Percentiles rank a stretch among this genome's conserved stretches.
phyloP scores from a whole-genome alignment of 2,113 vertebrate species.

The Alectura lathami region DNA sequence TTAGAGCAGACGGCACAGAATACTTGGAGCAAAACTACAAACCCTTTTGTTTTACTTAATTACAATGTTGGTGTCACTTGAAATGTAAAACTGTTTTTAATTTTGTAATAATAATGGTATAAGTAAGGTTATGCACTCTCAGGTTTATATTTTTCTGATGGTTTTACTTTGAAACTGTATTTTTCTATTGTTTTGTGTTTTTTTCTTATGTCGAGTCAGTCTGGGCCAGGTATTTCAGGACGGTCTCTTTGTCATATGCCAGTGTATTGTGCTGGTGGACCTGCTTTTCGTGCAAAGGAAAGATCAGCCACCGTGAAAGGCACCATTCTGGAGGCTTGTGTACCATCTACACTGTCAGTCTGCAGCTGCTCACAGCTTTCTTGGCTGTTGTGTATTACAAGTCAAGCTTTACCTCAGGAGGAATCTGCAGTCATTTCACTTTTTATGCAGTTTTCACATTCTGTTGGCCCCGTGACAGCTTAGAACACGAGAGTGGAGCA shows the following conservation, averaged over 20 bases:
- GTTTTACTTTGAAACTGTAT: constrained; percentile 40
- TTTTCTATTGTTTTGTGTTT: not conserved
- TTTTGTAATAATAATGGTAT: constrained; percentile 59
- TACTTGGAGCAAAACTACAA: constrained; percentile 72
- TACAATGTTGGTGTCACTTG: constrained; percentile 66
- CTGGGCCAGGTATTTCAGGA: not conserved
- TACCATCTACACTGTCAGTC: not conserved
- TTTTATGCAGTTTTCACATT: rapidly evolving
- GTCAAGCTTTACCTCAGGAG: not conserved
- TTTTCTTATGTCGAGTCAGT: not conserved
- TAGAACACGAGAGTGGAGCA: not conserved
- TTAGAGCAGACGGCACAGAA: constrained; percentile 67
- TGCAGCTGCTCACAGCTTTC: not conserved
- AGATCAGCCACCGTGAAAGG: not conserved
- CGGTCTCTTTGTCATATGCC: constrained; percentile 19
- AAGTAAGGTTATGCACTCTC: constrained; percentile 46
- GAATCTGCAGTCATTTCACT: not conserved
- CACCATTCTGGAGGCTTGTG: not conserved
- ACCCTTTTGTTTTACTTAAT: constrained; percentile 72
- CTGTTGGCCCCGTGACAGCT: not conserved
- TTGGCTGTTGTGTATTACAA: not conserved
- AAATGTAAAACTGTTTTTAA: constrained; percentile 74
- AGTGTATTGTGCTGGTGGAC: not conserved
- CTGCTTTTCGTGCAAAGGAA: not conserved
- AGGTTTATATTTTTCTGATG: constrained; percentile 57